A percentile compares a stretch with the other conserved stretches of the same genome.
These are phyloP conservation scores for Syrista parreyssii DNA, from an alignment of 2,888 invertebrate genomes.

Conservation along the genomic window DNA sequence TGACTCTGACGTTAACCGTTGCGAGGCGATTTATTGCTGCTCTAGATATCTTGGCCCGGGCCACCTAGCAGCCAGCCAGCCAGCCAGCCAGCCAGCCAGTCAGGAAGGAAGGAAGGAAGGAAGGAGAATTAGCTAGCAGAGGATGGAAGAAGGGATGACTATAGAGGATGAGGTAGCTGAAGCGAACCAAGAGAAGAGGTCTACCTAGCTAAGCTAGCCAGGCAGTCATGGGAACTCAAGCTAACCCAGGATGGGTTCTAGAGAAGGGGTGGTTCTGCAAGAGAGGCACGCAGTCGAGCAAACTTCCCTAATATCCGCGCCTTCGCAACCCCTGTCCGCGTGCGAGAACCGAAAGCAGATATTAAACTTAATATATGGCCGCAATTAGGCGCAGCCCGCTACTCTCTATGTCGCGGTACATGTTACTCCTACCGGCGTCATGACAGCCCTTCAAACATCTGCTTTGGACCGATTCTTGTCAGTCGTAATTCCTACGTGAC, in stretches of 20 bases:
- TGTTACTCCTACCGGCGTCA: conserved; percentile 1
- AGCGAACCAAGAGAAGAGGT: neutral
- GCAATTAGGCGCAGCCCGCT: conserved; percentile 60
- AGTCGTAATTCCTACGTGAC: neutral
- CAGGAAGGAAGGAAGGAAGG: neutral
- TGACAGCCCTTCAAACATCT: conserved; percentile 15
- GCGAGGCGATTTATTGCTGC: conserved; percentile 57
- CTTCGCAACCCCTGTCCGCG: conserved; percentile 28
- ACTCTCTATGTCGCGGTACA: conserved; percentile 17
- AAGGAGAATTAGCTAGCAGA: conserved; percentile 11
- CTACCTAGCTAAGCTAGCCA: neutral
- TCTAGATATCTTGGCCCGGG: conserved; percentile 46
- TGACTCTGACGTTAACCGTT: conserved; percentile 61
- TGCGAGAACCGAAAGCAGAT: conserved; percentile 51
- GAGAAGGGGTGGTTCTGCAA: conserved; percentile 28
- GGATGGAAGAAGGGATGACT: conserved; percentile 9
- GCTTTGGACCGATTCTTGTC: conserved; percentile 2
- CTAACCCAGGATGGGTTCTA: neutral
- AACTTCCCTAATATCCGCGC: conserved; percentile 56
- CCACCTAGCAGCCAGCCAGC: neutral
- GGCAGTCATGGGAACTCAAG: neutral
- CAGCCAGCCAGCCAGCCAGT: neutral
- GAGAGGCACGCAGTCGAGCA: conserved; percentile 35
- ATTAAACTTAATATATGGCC: conserved; percentile 63
- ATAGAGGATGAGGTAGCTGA: neutral